phyloP scores from a whole-genome alignment of 2,113 vertebrate genomes.

The Heptranchias perlo region DNA sequence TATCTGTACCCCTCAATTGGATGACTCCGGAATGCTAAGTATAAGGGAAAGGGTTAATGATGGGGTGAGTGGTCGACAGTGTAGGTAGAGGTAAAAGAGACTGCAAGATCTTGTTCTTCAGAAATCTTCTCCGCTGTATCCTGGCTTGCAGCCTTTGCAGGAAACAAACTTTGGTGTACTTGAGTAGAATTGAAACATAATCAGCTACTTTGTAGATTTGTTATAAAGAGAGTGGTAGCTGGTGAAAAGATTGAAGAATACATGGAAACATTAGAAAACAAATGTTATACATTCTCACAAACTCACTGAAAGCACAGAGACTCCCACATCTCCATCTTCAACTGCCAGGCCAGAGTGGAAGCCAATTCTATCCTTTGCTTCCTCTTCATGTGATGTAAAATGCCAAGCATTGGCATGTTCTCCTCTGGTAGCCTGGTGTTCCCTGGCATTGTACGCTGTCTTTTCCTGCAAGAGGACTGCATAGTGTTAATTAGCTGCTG shows the following conservation, averaged over 20 bases:
- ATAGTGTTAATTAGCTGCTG: neutral
- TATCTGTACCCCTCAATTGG: neutral
- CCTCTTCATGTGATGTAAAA: neutral
- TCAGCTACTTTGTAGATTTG: neutral
- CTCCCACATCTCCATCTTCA: neutral
- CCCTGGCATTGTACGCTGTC: neutral
- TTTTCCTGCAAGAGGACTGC: neutral
- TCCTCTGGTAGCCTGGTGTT: neutral
- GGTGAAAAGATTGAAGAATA: neutral
- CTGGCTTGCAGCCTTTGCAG: neutral
- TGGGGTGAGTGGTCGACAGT: too few relatives aligned
- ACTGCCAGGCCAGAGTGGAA: neutral
- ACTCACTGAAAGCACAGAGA: neutral
- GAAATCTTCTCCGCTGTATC: neutral
- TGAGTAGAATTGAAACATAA: neutral
- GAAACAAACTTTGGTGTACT: neutral
- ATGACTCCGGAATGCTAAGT: neutral
- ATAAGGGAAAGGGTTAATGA: neutral
- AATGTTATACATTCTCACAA: neutral
- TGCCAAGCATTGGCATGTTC: neutral
- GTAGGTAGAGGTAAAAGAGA: neutral
- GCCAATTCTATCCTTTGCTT: neutral
- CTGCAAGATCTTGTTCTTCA: neutral
- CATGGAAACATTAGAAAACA: neutral
- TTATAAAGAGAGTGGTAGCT: neutral